Evolutionary conservation across 2,888 invertebrate genomes (phyloP).

Genomic region (Zaprionus bogoriensis): DNA sequence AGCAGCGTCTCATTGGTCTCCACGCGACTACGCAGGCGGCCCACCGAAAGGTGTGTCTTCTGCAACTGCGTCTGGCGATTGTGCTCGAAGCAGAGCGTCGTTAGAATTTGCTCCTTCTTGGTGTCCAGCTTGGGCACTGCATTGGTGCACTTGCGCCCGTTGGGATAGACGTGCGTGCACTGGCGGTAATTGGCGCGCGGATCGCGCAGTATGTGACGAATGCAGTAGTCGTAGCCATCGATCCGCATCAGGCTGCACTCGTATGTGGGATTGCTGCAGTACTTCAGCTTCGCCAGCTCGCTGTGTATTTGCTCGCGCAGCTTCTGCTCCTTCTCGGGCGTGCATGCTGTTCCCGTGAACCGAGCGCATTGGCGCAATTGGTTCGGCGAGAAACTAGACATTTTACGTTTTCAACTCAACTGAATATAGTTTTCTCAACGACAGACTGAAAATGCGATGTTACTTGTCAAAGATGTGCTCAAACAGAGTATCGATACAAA

Average conservation of each 20-base stretch:
- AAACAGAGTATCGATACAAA: conserved; percentile 3
- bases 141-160: conserved; percentile 89
- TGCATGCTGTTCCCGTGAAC: conserved; percentile 51
- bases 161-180: conserved; percentile 88
- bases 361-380: conserved; percentile 65
- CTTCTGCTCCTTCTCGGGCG: conserved; percentile 78
- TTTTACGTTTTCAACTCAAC: conserved; percentile 9
- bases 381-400: conserved; percentile 67
- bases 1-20: conserved; percentile 87
- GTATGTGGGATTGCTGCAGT: conserved; percentile 86
- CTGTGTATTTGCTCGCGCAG: conserved; percentile 85
- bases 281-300: conserved; percentile 86
- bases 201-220: conserved; percentile 92
- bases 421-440: conserved; percentile 17
- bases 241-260: conserved; percentile 88
- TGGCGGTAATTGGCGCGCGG: conserved; percentile 92
- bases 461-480: conserved; percentile 17
- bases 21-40: conserved; percentile 85
- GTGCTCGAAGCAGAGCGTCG: conserved; percentile 88
- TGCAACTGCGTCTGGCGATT: conserved; percentile 86
- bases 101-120: conserved; percentile 86
- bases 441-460: conserved; percentile 21
- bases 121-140: conserved; percentile 90
- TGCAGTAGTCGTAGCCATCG: conserved; percentile 90
- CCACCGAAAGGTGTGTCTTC: conserved; percentile 85